phyloP scores from a whole-genome alignment of 2,113 vertebrate genomes.

The Ochotona curzoniae region DNA sequence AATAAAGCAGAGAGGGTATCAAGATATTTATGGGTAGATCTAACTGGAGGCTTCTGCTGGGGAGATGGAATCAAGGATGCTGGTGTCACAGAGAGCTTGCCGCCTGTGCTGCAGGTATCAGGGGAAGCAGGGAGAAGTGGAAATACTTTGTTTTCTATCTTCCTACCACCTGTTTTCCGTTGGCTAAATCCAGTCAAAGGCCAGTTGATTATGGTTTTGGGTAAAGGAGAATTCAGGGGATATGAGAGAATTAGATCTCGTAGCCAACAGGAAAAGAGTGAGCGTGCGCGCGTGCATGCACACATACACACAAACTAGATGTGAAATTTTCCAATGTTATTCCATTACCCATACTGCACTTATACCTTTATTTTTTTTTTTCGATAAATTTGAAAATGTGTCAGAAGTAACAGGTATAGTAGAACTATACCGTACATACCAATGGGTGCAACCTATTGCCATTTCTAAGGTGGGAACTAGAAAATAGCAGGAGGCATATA shows the following conservation, averaged over 20 bases:
- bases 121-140: background rate
- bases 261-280: background rate
- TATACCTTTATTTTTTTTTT: background rate
- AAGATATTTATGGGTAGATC: background rate
- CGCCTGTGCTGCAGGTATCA: background rate
- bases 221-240: background rate
- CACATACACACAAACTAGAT: background rate
- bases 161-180: background rate
- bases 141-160: background rate
- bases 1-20: background rate
- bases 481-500: background rate
- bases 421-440: background rate
- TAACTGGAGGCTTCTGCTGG: background rate
- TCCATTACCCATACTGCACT: background rate
- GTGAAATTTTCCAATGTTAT: constrained; percentile 17
- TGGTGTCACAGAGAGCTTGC: background rate
- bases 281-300: background rate
- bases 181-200: background rate
- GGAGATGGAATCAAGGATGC: background rate
- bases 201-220: background rate
- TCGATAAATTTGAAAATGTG: constrained; percentile 28
- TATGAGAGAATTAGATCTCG: background rate
- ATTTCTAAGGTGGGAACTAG: constrained; percentile 5
- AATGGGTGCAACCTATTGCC: background rate
- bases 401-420: constrained; percentile 6